Percentiles rank a stretch among this genome's conserved stretches.
phyloP scores from a whole-genome alignment of 2,888 invertebrate genomes.

The Synergus laeviventris region DNA sequence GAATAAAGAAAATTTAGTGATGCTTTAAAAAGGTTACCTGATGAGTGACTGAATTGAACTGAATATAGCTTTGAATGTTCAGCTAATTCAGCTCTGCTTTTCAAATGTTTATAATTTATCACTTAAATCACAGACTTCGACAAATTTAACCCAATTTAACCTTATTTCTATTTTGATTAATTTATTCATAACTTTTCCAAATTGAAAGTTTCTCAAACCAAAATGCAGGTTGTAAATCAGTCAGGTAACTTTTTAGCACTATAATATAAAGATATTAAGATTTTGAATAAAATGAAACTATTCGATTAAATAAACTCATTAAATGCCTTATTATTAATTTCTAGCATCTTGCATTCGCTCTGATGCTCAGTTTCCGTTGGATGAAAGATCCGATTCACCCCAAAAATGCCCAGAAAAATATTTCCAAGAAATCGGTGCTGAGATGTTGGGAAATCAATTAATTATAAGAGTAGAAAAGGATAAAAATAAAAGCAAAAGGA shows the following conservation, averaged over 20 bases:
- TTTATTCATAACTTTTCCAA: not conserved
- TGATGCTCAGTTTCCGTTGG: not conserved
- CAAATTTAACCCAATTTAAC: not conserved
- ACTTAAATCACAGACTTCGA: not conserved
- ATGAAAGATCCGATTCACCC: not conserved
- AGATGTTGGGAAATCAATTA: constrained; percentile 82
- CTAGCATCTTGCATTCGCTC: not conserved
- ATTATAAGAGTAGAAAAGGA: constrained; percentile 82
- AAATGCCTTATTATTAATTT: not conserved
- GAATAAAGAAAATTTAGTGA: not conserved
- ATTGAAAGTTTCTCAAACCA: not conserved
- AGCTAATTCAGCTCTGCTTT: not conserved
- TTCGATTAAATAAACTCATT: not conserved
- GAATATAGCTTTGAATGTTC: not conserved
- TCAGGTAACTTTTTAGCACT: not conserved
- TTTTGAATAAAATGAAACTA: not conserved
- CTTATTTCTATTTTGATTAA: not conserved
- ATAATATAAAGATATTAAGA: not conserved
- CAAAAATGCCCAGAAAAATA: constrained; percentile 64
- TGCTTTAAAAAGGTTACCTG: not conserved
- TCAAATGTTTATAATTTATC: constrained; percentile 29
- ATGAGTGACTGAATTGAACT: not conserved
- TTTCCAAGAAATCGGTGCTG: constrained; percentile 83
- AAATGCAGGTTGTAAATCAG: not conserved
- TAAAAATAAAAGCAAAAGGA: constrained; percentile 73